These are phyloP conservation scores for Brachycybe producta DNA, from an alignment of 2,888 invertebrate species.

Conservation along the genomic window DNA sequence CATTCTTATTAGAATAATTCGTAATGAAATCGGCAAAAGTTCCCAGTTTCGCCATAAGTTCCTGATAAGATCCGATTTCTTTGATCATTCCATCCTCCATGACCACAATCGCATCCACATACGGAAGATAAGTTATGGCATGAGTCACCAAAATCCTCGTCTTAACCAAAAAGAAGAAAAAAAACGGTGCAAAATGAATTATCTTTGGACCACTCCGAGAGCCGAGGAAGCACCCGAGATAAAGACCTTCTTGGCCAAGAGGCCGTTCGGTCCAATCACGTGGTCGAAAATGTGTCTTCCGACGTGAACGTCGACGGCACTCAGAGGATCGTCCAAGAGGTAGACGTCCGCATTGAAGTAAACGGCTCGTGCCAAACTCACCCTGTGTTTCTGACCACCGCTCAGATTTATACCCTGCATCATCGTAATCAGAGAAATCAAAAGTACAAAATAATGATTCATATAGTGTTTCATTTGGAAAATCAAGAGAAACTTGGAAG, in stretches of 20 bases:
- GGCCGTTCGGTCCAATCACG: constrained; percentile 39
- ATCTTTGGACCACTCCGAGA: not conserved
- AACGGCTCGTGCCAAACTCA: constrained; percentile 35
- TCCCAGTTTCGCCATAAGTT: constrained; percentile 32
- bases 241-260: constrained; percentile 35
- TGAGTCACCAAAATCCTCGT: constrained; percentile 40
- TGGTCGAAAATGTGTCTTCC: constrained; percentile 41
- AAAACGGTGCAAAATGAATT: not conserved
- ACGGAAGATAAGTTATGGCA: constrained; percentile 36
- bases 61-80: constrained; percentile 38
- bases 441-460: too few species aligned
- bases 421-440: too few species aligned
- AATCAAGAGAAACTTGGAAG: too few species aligned
- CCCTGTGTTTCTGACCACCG: constrained; percentile 37
- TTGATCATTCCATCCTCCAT: constrained; percentile 36
- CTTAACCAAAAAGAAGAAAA: constrained; percentile 24
- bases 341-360: constrained; percentile 36
- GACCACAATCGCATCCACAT: constrained; percentile 37
- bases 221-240: too few species aligned
- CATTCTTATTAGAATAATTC: not conserved
- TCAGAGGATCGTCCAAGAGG: constrained; percentile 43
- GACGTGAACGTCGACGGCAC: constrained; percentile 36
- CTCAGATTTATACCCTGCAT: constrained; percentile 54
- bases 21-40: not conserved
- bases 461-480: too few species aligned